Evolutionary conservation across 2,113 vertebrate species (phyloP).

Genomic region (Leucoraja erinaceus): DNA sequence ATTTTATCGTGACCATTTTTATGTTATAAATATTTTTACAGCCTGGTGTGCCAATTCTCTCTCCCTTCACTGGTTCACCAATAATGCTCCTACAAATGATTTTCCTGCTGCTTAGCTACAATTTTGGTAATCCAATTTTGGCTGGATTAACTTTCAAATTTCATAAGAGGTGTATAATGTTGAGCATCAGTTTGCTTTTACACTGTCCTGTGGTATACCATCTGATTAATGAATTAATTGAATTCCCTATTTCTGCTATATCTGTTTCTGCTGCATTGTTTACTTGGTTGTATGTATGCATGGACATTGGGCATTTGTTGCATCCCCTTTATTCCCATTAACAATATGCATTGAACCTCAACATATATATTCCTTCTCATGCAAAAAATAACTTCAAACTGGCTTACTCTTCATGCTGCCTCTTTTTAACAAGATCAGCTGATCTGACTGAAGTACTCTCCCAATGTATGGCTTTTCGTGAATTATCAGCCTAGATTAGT

Average conservation of each 20-base stretch:
- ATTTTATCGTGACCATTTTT: not conserved
- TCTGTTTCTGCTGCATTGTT: not conserved
- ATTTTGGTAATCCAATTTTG: not conserved
- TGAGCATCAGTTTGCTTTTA: not conserved
- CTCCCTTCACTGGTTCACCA: no score
- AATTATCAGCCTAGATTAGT: not conserved
- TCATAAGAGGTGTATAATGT: not conserved
- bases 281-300: not conserved
- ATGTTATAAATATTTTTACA: not conserved
- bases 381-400: not conserved
- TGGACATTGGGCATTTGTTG: not conserved
- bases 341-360: not conserved
- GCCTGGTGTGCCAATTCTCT: not conserved
- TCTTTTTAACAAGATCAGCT: not conserved
- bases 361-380: not conserved
- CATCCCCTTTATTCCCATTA: not conserved
- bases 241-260: not conserved
- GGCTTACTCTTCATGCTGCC: not conserved
- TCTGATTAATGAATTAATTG: not conserved
- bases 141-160: not conserved
- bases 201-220: not conserved
- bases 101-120: not conserved
- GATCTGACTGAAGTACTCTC: not conserved
- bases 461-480: not conserved
- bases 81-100: not conserved